A percentile compares a stretch with the other conserved stretches of the same genome.
These are phyloP conservation scores for Phaethon lepturus DNA, from an alignment of 2,113 vertebrate species.

Conservation along the genomic window DNA sequence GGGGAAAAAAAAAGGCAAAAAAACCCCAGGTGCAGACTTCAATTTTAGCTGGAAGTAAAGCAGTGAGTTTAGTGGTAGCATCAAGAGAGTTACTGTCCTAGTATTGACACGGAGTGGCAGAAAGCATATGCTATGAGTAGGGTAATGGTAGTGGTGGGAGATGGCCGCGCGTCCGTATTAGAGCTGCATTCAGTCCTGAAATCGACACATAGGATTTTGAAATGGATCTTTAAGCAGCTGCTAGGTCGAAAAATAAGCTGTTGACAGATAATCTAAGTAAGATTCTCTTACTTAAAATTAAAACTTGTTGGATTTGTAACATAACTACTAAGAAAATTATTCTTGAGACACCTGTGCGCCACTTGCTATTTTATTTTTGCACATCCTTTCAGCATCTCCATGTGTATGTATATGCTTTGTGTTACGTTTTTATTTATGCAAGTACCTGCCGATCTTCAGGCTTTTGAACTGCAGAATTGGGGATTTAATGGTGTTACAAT, in stretches of 20 bases:
- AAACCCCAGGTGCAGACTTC: not conserved
- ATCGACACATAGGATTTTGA: accelerated
- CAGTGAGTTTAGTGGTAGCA: not conserved
- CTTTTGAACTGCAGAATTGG: not conserved
- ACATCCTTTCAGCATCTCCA: not conserved
- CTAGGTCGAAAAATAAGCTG: not conserved
- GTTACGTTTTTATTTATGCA: not conserved
- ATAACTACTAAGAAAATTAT: not conserved
- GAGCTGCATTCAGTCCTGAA: not conserved
- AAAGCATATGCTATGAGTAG: not conserved
- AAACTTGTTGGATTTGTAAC: not conserved
- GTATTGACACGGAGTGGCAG: not conserved
- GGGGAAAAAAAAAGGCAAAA: not conserved
- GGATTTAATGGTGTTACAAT: not conserved
- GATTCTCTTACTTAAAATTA: not conserved
- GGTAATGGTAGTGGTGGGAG: not conserved
- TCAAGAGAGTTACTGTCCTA: not conserved
- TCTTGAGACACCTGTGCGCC: accelerated
- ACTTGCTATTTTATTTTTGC: not conserved
- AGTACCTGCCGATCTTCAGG: not conserved
- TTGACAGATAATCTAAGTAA: not conserved
- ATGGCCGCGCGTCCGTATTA: accelerated
- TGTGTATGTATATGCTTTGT: not conserved
- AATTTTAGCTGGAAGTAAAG: not conserved
- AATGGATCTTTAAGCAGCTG: not conserved